Conservation (phyloP, 2,888 invertebrate species). For the Griposia aprilina region DNA sequence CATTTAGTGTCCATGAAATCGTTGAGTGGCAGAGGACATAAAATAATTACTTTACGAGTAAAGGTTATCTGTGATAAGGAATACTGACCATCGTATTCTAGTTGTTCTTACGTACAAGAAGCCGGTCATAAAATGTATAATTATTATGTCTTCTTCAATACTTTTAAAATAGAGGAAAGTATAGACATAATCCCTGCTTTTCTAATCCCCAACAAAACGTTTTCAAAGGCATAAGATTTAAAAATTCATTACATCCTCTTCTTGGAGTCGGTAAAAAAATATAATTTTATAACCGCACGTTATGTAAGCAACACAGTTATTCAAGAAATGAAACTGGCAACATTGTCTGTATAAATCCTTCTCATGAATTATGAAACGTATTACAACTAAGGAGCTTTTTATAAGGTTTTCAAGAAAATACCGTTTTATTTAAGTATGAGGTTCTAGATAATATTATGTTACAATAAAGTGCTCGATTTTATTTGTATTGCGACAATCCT, state of each 20-base stretch:
- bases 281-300: not conserved
- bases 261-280: not conserved
- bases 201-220: not conserved
- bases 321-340: not conserved
- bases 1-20: not conserved
- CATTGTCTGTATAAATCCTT: not conserved
- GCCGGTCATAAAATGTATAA: not conserved
- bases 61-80: no score
- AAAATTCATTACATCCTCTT: not conserved
- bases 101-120: not conserved
- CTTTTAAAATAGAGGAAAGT: not conserved
- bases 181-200: not conserved
- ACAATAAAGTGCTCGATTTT: slow-evolving; percentile 22
- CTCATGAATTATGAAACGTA: slow-evolving; percentile 34
- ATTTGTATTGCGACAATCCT: slow-evolving; percentile 3
- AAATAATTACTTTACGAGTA: not conserved
- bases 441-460: slow-evolving; percentile 14
- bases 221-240: not conserved
- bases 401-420: slow-evolving; percentile 6
- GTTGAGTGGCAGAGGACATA: not conserved
- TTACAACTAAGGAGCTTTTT: slow-evolving; percentile 6
- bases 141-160: not conserved
- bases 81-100: no score
- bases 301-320: not conserved
- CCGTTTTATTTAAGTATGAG: slow-evolving; percentile 11